phyloP scores from a whole-genome alignment of 1,140 invertebrate species.

The Trinorchestia longiramus region DNA sequence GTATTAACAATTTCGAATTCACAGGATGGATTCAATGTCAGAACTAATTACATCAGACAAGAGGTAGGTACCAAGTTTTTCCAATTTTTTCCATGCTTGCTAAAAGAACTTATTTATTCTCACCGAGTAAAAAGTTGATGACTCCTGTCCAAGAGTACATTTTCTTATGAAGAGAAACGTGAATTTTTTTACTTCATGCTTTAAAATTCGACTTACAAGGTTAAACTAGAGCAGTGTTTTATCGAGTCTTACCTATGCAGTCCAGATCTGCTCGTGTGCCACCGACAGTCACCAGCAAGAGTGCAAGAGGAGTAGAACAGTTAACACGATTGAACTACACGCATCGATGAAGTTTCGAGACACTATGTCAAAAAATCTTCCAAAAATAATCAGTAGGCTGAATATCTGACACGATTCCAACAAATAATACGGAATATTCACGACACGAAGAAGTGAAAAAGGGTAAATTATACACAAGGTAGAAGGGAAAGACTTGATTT shows the following conservation, averaged over 20 bases:
- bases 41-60: background rate
- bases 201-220: background rate
- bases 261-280: slow-evolving; percentile 63
- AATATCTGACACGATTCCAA: background rate
- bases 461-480: background rate
- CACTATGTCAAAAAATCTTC: background rate
- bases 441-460: background rate
- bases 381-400: background rate
- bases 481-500: background rate
- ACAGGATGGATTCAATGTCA: background rate
- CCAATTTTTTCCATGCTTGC: background rate
- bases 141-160: background rate
- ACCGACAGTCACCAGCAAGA: slow-evolving; percentile 46
- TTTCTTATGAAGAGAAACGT: background rate
- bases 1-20: background rate
- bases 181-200: background rate
- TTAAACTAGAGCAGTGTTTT: background rate
- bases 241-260: slow-evolving; percentile 62
- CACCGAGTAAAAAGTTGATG: background rate
- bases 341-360: background rate
- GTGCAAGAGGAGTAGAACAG: slow-evolving; percentile 31
- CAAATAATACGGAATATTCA: background rate
- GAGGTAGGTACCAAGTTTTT: too few species aligned
- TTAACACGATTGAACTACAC: background rate
- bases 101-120: background rate